These are phyloP conservation scores for Brachyhypopomus occidentalis DNA, from an alignment of 2,113 vertebrate genomes.

Conservation along the genomic window DNA sequence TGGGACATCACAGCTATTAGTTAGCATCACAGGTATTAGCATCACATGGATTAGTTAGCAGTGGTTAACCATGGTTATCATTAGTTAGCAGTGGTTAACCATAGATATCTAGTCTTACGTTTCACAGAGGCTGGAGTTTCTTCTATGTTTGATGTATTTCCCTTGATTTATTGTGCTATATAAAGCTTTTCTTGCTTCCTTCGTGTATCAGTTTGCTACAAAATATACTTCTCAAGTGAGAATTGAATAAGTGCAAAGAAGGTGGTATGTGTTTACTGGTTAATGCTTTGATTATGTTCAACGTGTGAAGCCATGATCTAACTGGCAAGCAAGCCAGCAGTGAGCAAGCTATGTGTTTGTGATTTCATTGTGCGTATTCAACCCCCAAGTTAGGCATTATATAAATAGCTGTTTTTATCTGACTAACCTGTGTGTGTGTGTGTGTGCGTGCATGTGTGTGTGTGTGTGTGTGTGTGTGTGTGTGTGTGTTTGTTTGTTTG, in stretches of 20 bases:
- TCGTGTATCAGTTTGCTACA: not conserved
- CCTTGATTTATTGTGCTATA: not conserved
- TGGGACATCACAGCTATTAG: slow-evolving; percentile 25
- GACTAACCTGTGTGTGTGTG: not conserved
- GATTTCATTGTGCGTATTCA: not conserved
- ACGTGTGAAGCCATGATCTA: not conserved
- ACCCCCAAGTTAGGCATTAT: slow-evolving; percentile 15
- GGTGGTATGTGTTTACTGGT: not conserved
- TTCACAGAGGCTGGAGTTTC: not conserved
- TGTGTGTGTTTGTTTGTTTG: not conserved
- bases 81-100: slow-evolving; percentile 7
- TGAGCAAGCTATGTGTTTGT: not conserved
- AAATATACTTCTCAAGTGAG: not conserved
- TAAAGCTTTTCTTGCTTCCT: not conserved
- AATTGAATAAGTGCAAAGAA: not conserved
- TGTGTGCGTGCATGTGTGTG: not conserved
- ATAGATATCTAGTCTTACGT: not conserved
- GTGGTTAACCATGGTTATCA: slow-evolving; percentile 12
- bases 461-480: not conserved
- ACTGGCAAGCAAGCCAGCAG: not conserved
- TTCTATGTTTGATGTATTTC: not conserved
- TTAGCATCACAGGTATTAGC: not conserved
- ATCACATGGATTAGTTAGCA: not conserved
- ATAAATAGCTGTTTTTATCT: slow-evolving; percentile 19
- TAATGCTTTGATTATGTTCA: not conserved